Conservation (phyloP, 2,113 vertebrate species). For the Leptobrachium ailaonicum region DNA sequence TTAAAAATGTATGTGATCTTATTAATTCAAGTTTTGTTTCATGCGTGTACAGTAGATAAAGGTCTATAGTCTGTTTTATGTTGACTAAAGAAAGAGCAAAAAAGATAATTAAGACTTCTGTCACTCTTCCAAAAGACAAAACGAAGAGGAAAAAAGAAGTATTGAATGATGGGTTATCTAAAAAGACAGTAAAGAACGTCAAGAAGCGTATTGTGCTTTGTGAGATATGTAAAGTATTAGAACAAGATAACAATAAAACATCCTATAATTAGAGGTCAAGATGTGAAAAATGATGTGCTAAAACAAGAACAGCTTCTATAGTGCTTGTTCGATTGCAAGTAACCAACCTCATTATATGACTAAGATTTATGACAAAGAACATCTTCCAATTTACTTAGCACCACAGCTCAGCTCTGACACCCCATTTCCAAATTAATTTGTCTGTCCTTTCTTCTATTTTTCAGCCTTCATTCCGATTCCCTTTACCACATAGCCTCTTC, state of each 20-base stretch:
- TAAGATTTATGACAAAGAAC: slow-evolving; percentile 31
- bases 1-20: slow-evolving; percentile 14
- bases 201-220: slow-evolving; percentile 6
- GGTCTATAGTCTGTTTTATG: neutral
- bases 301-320: neutral
- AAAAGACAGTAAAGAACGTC: neutral
- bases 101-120: slow-evolving; percentile 14
- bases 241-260: slow-evolving; percentile 12
- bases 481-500: slow-evolving; percentile 21
- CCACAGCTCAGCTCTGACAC: slow-evolving; percentile 15
- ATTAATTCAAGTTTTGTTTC: neutral
- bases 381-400: slow-evolving; percentile 33
- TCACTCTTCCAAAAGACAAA: neutral
- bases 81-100: neutral
- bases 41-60: neutral
- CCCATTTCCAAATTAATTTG: slow-evolving; percentile 35
- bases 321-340: slow-evolving; percentile 24
- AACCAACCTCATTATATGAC: slow-evolving; percentile 33
- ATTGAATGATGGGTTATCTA: neutral
- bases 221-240: slow-evolving; percentile 6
- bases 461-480: slow-evolving; percentile 24
- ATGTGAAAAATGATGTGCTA: slow-evolving; percentile 18
- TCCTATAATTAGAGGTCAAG: slow-evolving; percentile 38
- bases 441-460: slow-evolving; percentile 14
- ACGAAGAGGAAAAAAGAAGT: neutral